These are phyloP conservation scores for Halocynthia aurantium DNA, from an alignment of 23 tunicate genomes.

Conservation along the genomic window DNA sequence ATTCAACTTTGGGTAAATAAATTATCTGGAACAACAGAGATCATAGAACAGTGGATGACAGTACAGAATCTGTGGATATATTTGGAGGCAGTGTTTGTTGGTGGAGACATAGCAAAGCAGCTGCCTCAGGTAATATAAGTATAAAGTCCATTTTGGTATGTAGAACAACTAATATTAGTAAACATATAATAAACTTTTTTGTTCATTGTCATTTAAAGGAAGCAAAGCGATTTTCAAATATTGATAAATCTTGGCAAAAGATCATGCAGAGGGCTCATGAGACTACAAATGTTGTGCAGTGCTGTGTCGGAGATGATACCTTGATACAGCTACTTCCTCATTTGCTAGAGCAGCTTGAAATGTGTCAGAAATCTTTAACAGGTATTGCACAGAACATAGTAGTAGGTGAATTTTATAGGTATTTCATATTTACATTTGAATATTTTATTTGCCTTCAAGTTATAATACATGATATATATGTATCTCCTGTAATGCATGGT, in stretches of 20 bases:
- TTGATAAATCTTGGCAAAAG: conserved; percentile 94
- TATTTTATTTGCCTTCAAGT: background rate
- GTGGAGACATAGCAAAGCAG: conserved; percentile 97
- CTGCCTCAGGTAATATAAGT: conserved; percentile 68
- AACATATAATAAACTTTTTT: background rate
- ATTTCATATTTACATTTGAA: background rate
- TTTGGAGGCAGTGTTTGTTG: conserved; percentile 96
- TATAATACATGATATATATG: background rate
- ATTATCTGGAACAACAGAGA: conserved; percentile 85
- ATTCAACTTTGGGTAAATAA: conserved; percentile 96
- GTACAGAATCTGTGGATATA: conserved; percentile 96
- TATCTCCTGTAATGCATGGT: background rate
- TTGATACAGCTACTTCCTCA: conserved; percentile 86
- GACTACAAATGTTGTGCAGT: conserved; percentile 84
- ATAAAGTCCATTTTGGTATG: background rate
- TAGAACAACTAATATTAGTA: background rate
- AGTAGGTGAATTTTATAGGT: no score
- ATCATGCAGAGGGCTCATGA: conserved; percentile 98
- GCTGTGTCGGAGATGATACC: conserved; percentile 97
- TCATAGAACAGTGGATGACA: conserved; percentile 95
- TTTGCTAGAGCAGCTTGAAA: conserved; percentile 91
- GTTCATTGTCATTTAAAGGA: conserved; percentile 25
- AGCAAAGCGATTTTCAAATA: conserved; percentile 93
- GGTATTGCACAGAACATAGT: conserved; percentile 14
- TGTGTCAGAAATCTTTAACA: conserved; percentile 89